These are phyloP conservation scores for Propithecus coquereli DNA, from an alignment of 2,113 vertebrate species.

Conservation along the genomic window DNA sequence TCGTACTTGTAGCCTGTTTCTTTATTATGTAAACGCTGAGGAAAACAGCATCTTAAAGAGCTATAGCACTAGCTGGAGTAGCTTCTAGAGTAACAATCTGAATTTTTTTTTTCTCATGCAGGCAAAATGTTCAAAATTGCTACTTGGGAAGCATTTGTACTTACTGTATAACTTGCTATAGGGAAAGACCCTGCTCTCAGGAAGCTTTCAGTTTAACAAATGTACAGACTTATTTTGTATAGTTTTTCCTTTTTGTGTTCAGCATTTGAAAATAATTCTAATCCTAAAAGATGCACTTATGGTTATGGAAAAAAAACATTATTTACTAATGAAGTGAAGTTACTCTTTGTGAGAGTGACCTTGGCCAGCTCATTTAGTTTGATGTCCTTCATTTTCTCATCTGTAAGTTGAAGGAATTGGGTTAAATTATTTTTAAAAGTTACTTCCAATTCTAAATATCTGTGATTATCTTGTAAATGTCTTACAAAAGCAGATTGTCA, in stretches of 20 bases:
- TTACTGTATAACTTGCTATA: neutral
- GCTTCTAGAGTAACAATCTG: neutral
- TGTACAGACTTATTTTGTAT: neutral
- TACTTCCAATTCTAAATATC: neutral
- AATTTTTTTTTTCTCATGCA: neutral
- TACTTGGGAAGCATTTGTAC: neutral
- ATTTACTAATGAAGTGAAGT: neutral
- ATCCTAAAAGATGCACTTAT: neutral
- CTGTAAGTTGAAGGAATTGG: neutral
- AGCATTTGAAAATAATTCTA: neutral
- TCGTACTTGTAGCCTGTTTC: neutral
- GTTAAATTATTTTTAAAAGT: conserved; percentile 12
- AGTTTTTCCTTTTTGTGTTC: neutral
- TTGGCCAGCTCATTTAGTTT: neutral
- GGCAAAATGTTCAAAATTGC: neutral
- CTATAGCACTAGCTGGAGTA: neutral
- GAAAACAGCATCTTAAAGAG: neutral
- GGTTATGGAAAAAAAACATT: neutral
- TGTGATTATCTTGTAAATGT: neutral
- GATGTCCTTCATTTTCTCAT: neutral
- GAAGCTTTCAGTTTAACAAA: neutral
- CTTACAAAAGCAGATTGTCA: neutral
- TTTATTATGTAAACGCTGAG: neutral
- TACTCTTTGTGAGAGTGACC: neutral
- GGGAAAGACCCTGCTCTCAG: neutral